Evolutionary conservation across 2,888 invertebrate genomes (phyloP).

Genomic region (Caenorhabditis sp.): DNA sequence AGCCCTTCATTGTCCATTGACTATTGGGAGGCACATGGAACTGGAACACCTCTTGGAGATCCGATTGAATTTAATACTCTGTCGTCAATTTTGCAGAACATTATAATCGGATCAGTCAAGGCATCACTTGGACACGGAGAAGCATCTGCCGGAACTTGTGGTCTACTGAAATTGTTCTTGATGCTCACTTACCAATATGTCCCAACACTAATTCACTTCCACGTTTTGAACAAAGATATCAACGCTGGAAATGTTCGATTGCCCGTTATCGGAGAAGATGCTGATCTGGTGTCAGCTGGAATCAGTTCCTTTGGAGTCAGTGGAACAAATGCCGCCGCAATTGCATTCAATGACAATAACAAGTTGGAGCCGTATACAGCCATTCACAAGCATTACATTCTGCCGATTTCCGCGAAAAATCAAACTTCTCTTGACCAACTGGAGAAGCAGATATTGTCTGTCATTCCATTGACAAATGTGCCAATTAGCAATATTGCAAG

Average conservation of each 20-base stretch:
- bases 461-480: constrained; percentile 54
- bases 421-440: constrained; percentile 66
- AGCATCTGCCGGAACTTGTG: constrained; percentile 80
- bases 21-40: constrained; percentile 83
- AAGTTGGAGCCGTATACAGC: constrained; percentile 50
- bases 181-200: constrained; percentile 74
- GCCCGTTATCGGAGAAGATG: constrained; percentile 73
- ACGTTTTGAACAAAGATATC: constrained; percentile 77
- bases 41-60: constrained; percentile 83
- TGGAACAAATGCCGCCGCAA: constrained; percentile 80
- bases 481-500: constrained; percentile 51
- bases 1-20: constrained; percentile 53
- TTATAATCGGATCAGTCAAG: constrained; percentile 73
- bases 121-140: constrained; percentile 80
- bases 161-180: constrained; percentile 75
- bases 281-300: constrained; percentile 69
- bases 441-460: constrained; percentile 46
- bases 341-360: constrained; percentile 64
- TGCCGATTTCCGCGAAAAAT: constrained; percentile 77
- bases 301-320: constrained; percentile 81
- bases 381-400: constrained; percentile 57
- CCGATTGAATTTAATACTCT: constrained; percentile 81
- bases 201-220: constrained; percentile 75
- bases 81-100: constrained; percentile 66
- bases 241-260: constrained; percentile 64